phyloP scores from a whole-genome alignment of 2,888 invertebrate genomes.

The Dichetophora obliterata region DNA sequence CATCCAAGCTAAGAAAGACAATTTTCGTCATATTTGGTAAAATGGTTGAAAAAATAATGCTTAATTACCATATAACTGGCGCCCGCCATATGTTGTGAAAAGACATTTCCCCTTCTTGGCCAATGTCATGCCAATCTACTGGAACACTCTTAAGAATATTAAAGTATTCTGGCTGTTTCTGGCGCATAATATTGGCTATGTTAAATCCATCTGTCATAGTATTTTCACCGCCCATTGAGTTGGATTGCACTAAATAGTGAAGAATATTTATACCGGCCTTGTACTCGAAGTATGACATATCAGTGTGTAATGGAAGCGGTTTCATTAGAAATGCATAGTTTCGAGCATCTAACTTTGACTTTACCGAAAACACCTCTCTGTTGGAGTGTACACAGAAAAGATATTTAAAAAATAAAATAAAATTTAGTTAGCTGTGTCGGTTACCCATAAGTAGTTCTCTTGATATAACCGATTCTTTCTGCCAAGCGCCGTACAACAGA shows the following conservation, averaged over 20 bases:
- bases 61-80: conserved; percentile 74
- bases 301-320: conserved; percentile 79
- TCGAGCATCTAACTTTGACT: conserved; percentile 76
- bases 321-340: conserved; percentile 81
- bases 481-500: conserved; percentile 73
- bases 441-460: conserved; percentile 80
- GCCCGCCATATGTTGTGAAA: conserved; percentile 75
- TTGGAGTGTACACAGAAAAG: conserved; percentile 40
- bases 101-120: conserved; percentile 73
- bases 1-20: conserved; percentile 53
- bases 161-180: conserved; percentile 73
- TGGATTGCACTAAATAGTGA: conserved; percentile 78
- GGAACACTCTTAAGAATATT: conserved; percentile 73
- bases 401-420: neutral
- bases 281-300: conserved; percentile 81
- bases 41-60: neutral
- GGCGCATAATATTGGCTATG: conserved; percentile 74
- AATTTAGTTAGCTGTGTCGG: neutral
- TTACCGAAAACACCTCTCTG: conserved; percentile 76
- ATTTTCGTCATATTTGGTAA: neutral
- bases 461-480: conserved; percentile 77
- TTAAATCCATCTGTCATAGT: conserved; percentile 77
- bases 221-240: conserved; percentile 76
- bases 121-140: conserved; percentile 82
- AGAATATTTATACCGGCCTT: conserved; percentile 79